A percentile compares a stretch with the other conserved stretches of the same genome.
phyloP scores from a whole-genome alignment of 2,888 invertebrate genomes.

The Pachycephus smyrnensis region DNA sequence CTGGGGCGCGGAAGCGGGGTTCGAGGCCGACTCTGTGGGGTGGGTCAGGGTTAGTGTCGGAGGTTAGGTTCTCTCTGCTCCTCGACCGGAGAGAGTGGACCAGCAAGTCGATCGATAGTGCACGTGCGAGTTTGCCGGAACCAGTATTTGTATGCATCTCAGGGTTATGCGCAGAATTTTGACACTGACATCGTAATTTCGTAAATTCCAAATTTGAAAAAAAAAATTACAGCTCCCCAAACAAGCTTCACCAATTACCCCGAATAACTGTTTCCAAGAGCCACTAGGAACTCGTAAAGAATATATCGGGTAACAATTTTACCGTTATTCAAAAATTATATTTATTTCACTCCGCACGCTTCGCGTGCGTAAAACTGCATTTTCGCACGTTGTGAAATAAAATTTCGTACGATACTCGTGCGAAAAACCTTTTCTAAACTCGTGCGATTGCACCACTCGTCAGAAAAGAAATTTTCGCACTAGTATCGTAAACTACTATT shows the following conservation, averaged over 20 bases:
- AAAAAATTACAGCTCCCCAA: neutral
- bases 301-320: neutral
- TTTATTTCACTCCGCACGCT: no score
- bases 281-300: neutral
- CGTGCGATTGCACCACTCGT: no score
- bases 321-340: neutral
- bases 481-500: no score
- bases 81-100: slow-evolving; percentile 3
- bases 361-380: no score
- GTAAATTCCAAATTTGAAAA: no score
- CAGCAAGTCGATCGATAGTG: slow-evolving; percentile 6
- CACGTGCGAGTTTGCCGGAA: neutral
- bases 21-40: slow-evolving; percentile 34
- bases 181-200: neutral
- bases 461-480: no score
- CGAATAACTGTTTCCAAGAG: neutral
- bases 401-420: no score
- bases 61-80: slow-evolving; percentile 38
- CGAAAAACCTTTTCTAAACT: no score
- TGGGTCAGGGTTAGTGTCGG: slow-evolving; percentile 53
- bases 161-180: neutral
- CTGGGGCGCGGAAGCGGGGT: slow-evolving; percentile 8
- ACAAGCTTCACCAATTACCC: neutral
- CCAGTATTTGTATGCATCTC: neutral
- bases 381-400: no score